Evolutionary conservation across 2,113 vertebrate species (phyloP).

Genomic region (Noctilio leporinus): DNA sequence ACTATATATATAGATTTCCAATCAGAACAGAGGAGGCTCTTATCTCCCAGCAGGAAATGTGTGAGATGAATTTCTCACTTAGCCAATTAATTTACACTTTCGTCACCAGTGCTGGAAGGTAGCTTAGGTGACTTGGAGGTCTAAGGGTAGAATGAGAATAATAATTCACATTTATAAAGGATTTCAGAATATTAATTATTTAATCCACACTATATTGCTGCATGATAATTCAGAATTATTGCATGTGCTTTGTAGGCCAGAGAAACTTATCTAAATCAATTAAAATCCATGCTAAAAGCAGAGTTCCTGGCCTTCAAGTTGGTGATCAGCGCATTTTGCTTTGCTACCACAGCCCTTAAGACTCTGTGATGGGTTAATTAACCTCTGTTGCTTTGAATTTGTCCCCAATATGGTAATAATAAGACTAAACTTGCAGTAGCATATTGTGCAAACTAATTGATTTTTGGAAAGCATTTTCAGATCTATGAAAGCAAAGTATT

Average conservation of each 20-base stretch:
- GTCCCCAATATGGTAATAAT: constrained; percentile 65
- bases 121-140: constrained; percentile 6
- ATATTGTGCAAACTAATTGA: constrained; percentile 68
- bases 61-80: constrained; percentile 56
- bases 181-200: constrained; percentile 67
- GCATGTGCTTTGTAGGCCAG: constrained; percentile 37
- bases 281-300: constrained; percentile 62
- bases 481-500: constrained; percentile 54
- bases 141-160: constrained; percentile 35
- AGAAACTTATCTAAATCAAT: constrained; percentile 58
- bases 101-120: constrained; percentile 27
- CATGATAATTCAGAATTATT: constrained; percentile 64
- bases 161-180: constrained; percentile 61
- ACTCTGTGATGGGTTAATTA: constrained; percentile 58
- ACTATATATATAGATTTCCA: constrained; percentile 45
- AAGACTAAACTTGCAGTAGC: constrained; percentile 47
- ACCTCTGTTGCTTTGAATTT: constrained; percentile 63
- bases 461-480: constrained; percentile 59
- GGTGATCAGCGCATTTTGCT: constrained; percentile 50
- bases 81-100: constrained; percentile 62
- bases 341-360: constrained; percentile 22
- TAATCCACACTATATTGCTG: constrained; percentile 48
- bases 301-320: constrained; percentile 55
- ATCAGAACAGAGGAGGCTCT: constrained; percentile 42
- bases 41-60: constrained; percentile 53